Evolutionary conservation across 2,113 vertebrate genomes (phyloP).

Genomic region (Calcarius ornatus): DNA sequence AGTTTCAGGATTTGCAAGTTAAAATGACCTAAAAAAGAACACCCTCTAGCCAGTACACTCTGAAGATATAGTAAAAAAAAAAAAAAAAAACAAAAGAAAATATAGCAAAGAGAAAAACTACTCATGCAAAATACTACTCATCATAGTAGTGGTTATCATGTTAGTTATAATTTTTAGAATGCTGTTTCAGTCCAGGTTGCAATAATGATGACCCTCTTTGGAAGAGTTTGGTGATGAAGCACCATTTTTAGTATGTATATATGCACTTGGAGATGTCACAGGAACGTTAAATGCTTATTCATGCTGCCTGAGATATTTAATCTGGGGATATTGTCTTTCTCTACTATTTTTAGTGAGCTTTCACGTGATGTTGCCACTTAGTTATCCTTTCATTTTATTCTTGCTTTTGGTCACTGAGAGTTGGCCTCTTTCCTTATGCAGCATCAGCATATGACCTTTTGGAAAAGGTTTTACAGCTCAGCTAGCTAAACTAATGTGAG

Average conservation of each 20-base stretch:
- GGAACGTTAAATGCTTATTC: conserved; percentile 44
- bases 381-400: conserved; percentile 37
- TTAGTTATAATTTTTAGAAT: background rate
- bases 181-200: background rate
- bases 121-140: background rate
- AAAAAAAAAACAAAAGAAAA: background rate
- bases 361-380: background rate
- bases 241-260: background rate
- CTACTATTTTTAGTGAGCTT: conserved; percentile 13
- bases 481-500: background rate
- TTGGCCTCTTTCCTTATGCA: background rate
- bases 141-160: background rate
- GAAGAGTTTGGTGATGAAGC: background rate
- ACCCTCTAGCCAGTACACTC: background rate
- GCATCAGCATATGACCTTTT: conserved; percentile 44
- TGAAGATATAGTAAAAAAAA: background rate
- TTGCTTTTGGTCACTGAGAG: background rate
- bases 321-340: conserved; percentile 14
- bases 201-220: background rate
- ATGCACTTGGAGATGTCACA: background rate
- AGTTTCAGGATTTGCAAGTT: background rate
- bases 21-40: background rate
- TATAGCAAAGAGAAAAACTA: background rate
- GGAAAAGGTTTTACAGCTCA: background rate
- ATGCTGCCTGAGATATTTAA: background rate